Conservation (phyloP, 2,797 vertebrate genomes). For the Paguma larvata region DNA sequence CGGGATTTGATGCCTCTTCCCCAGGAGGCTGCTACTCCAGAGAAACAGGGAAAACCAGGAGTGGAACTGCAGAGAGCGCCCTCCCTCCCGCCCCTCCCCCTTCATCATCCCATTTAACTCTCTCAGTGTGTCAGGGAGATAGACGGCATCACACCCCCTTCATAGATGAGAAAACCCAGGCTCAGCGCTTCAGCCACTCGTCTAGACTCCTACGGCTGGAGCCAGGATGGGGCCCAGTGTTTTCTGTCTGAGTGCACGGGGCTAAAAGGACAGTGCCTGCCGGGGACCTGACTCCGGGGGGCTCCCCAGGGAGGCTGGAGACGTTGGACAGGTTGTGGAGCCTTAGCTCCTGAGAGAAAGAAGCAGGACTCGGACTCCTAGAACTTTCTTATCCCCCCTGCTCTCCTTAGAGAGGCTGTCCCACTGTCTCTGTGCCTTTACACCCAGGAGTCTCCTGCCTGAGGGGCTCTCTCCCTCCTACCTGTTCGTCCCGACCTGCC, state of each 20-base stretch:
- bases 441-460: not conserved
- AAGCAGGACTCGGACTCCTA: not conserved
- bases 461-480: not conserved
- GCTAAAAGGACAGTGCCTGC: not conserved
- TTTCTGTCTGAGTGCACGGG: not conserved
- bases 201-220: not conserved
- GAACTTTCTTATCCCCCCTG: not conserved
- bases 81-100: too few species aligned
- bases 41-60: not conserved
- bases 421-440: not conserved
- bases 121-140: not conserved
- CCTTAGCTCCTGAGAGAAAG: not conserved
- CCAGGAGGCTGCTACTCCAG: not conserved
- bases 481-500: not conserved
- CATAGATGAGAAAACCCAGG: not conserved
- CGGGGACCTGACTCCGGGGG: not conserved
- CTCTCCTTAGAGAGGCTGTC: not conserved
- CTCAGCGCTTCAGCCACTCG: not conserved
- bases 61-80: not conserved
- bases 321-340: not conserved
- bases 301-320: not conserved
- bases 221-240: not conserved
- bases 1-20: not conserved
- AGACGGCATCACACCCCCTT: not conserved
- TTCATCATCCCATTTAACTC: not conserved